phyloP scores from a whole-genome alignment of 2,113 vertebrate genomes.

The Ptyas mucosa region DNA sequence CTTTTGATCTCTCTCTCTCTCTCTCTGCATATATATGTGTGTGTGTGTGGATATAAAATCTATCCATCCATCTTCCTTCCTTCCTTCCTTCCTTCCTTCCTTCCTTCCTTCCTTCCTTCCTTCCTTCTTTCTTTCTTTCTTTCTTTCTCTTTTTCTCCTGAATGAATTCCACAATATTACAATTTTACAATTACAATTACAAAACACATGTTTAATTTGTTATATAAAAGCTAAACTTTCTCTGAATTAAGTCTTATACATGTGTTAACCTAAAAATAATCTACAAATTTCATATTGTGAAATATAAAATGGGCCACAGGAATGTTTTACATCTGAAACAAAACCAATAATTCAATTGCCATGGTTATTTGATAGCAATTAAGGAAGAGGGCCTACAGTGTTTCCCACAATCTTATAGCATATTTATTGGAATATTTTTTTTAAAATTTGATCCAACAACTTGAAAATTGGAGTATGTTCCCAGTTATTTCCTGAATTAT shows the following conservation, averaged over 20 bases:
- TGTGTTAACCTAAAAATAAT: neutral
- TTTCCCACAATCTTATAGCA: neutral
- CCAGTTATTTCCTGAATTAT: slow-evolving; percentile 1
- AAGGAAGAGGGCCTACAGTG: neutral
- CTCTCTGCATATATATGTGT: too few relatives aligned
- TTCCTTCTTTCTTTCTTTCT: too few relatives aligned
- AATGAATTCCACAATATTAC: neutral
- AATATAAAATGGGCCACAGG: neutral
- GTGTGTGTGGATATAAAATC: too few relatives aligned
- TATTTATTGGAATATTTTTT: neutral
- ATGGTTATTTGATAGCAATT: slow-evolving; percentile 2
- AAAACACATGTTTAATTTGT: neutral
- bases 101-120: too few relatives aligned
- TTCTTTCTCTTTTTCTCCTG: neutral
- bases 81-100: too few relatives aligned
- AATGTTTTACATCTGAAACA: neutral
- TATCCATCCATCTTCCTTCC: too few relatives aligned
- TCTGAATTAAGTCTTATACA: neutral
- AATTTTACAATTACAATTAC: neutral
- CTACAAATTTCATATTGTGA: neutral
- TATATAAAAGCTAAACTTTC: neutral
- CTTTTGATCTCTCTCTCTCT: too few relatives aligned
- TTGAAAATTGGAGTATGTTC: neutral
- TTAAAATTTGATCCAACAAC: neutral
- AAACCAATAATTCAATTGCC: slow-evolving; percentile 3